These are phyloP conservation scores for Saccostrea echinata DNA, from an alignment of 1,140 invertebrate species.

Conservation along the genomic window DNA sequence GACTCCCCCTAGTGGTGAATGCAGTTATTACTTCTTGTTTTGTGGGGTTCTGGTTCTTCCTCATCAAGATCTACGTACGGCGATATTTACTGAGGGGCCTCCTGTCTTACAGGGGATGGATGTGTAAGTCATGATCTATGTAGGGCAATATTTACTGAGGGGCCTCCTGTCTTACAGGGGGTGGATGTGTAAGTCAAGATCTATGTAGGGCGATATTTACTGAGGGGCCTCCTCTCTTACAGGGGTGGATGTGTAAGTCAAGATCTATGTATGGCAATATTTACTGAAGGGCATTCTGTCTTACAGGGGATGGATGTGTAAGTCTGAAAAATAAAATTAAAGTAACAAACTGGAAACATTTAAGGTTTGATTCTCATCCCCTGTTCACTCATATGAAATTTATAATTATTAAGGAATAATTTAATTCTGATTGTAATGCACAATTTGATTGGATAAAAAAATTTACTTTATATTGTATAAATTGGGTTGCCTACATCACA, in stretches of 20 bases:
- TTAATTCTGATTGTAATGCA: too few species aligned
- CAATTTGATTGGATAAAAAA: too few species aligned
- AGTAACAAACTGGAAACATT: not conserved
- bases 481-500: too few species aligned
- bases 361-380: not conserved
- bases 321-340: too few species aligned
- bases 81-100: constrained; percentile 78
- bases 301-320: constrained; percentile 63
- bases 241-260: constrained; percentile 77
- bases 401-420: too few species aligned
- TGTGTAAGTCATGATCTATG: constrained; percentile 77
- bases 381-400: too few species aligned
- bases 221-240: constrained; percentile 79
- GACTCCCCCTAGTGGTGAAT: constrained; percentile 49
- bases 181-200: constrained; percentile 77
- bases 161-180: constrained; percentile 79
- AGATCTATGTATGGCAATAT: constrained; percentile 79
- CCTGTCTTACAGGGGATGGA: constrained; percentile 79
- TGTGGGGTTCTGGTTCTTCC: constrained; percentile 73
- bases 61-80: constrained; percentile 78
- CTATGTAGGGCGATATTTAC: constrained; percentile 78
- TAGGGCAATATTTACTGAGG: constrained; percentile 78
- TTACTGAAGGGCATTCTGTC: constrained; percentile 78
- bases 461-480: too few species aligned
- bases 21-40: constrained; percentile 48